A percentile compares a stretch with the other conserved stretches of the same genome.
Conservation (phyloP, 2,113 vertebrate genomes). For the Hucho hucho region DNA sequence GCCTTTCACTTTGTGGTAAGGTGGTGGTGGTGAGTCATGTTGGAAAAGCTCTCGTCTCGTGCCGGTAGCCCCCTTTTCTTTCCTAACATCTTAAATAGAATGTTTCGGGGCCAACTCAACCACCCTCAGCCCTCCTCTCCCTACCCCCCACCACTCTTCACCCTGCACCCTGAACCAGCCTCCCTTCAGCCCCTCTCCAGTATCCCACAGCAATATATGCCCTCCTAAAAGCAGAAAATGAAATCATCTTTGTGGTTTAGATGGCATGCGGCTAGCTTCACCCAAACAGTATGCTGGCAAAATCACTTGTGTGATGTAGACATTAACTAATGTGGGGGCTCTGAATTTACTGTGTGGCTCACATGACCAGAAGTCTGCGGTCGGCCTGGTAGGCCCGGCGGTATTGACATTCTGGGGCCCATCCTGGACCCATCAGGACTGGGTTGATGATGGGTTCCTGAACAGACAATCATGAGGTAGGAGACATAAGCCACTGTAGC, state of each 20-base stretch:
- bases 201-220: conserved; percentile 7
- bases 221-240: conserved; percentile 4
- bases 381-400: not conserved
- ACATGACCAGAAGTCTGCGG: conserved; percentile 11
- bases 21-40: not conserved
- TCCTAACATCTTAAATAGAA: conserved; percentile 6
- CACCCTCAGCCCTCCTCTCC: not conserved
- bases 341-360: conserved; percentile 5
- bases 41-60: not conserved
- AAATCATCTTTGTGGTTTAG: conserved; percentile 1
- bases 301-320: conserved; percentile 5
- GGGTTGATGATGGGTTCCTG: not conserved
- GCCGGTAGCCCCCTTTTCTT: not conserved
- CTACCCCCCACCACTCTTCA: not conserved
- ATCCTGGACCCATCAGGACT: not conserved
- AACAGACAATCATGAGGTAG: conserved; percentile 3
- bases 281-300: not conserved
- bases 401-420: conserved; percentile 1
- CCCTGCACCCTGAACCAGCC: not conserved
- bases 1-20: not conserved
- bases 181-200: not conserved
- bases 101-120: not conserved
- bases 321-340: conserved; percentile 2
- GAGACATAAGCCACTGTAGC: not conserved
- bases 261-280: not conserved